Evolutionary conservation across 2,888 invertebrate species (phyloP).

Genomic region (Heliconius erato): DNA sequence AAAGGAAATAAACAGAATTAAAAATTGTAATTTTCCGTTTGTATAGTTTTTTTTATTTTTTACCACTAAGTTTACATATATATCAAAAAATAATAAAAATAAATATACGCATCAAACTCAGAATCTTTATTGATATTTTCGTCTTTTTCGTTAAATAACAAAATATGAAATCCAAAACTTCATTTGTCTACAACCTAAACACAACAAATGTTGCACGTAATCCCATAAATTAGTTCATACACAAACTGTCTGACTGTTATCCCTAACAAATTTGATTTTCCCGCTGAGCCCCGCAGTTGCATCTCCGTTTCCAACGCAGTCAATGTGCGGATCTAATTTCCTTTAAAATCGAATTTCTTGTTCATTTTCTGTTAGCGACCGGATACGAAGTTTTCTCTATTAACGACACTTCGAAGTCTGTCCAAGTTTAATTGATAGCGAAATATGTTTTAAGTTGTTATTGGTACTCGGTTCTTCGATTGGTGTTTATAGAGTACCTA

Average conservation of each 20-base stretch:
- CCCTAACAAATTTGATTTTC: constrained; percentile 43
- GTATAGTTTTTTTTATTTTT: not conserved
- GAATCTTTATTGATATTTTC: too few species aligned
- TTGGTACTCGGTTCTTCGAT: not conserved
- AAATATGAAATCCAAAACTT: not conserved
- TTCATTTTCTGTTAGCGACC: constrained; percentile 34
- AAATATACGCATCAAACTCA: too few species aligned
- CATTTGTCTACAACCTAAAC: not conserved
- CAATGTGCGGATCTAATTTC: constrained; percentile 39
- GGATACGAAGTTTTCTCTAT: constrained; percentile 22
- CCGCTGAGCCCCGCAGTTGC: constrained; percentile 32
- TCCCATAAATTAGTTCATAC: constrained; percentile 9
- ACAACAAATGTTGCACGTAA: constrained; percentile 7
- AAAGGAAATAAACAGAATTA: too few species aligned
- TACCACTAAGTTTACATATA: too few species aligned
- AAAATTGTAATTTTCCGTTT: not conserved
- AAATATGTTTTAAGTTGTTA: not conserved
- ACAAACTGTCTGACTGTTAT: constrained; percentile 15
- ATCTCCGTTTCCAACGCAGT: constrained; percentile 34
- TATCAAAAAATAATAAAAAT: too few species aligned
- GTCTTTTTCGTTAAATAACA: too few species aligned
- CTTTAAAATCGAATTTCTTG: constrained; percentile 35
- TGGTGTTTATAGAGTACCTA: not conserved
- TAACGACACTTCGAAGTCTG: not conserved
- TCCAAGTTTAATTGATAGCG: not conserved